Evolutionary conservation across 2,113 vertebrate genomes (phyloP), one percentile per base, ranked within the genome.

Genomic region (Eira barbara): DNA sequence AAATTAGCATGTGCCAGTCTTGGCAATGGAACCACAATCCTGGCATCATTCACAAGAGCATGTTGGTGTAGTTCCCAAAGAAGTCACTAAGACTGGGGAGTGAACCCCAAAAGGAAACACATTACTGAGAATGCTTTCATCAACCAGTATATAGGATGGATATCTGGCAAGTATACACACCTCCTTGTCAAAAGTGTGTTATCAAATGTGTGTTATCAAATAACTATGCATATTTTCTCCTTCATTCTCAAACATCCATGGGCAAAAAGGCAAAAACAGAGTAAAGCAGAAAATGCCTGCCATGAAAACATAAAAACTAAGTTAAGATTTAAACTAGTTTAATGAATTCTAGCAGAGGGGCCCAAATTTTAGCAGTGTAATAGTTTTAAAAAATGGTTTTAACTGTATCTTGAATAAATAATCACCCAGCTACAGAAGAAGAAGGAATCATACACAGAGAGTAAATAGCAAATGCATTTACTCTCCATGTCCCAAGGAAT

Each of bases 1-100:
- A 97, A 96, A 98, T 97, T 93, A 98, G 63, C 73, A 88, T 76
- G 36, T 86, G 42, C 39, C 78, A 42, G 36, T 96, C 84, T 83
- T 95, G 88, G 80, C 67, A 83, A 89, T 89, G 47, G 21, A 82
- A 49, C 71, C 71, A 57, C 71, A 76, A 39, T 73, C 15, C 47
- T 83, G 90, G 81, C 79, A 65, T 96, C 52, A 71, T 92, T 97
- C 94, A 88, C n/a, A 71, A 71, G 42, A 86, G 39, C 34, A 79
- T 92, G 89, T 71, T 27, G 27, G 6, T 67, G 36, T 31, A 31
- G 57, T 79, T 95, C 82, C 84, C 55, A 87, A 92, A 84, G 87
- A 96, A 89, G 52, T 81, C 67, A 78, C 85, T 36, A 7, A 78
- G 80, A 85, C 42, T 31, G 52, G 59, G 61, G 78, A 97, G 39